These are phyloP conservation scores for Pterocles gutturalis DNA, from an alignment of 2,113 vertebrate species.

Conservation along the genomic window DNA sequence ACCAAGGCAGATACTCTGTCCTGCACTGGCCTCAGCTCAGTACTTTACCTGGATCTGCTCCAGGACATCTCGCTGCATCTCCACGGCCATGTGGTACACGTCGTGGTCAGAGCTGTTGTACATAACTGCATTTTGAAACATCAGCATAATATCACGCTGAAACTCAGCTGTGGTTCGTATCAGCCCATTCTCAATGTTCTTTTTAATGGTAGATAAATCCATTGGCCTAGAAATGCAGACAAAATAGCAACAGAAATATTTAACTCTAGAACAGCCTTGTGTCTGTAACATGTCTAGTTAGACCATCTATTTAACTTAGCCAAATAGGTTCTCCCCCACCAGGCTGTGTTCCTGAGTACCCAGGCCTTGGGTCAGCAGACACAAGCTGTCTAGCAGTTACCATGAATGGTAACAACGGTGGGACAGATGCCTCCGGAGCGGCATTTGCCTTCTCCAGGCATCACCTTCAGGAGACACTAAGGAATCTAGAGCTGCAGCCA, in stretches of 20 bases:
- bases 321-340: background rate
- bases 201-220: constrained; percentile 99
- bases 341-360: background rate
- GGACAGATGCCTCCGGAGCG: background rate
- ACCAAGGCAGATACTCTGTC: background rate
- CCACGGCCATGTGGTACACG: constrained; percentile 98
- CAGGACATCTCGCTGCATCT: constrained; percentile 98
- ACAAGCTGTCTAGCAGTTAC: background rate
- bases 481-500: background rate
- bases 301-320: background rate
- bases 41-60: constrained; percentile 92
- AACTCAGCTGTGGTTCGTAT: constrained; percentile 98
- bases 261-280: background rate
- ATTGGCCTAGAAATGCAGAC: constrained; percentile 84
- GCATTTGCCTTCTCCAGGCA: background rate
- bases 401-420: accelerated
- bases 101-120: constrained; percentile 99
- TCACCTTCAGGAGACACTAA: background rate
- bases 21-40: background rate
- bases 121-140: constrained; percentile 99
- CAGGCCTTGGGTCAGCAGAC: background rate
- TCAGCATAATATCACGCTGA: constrained; percentile 99
- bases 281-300: background rate
- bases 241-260: background rate
- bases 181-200: constrained; percentile 97